Conservation (phyloP, 2,888 invertebrate genomes). For the Dynastes hyllus region DNA sequence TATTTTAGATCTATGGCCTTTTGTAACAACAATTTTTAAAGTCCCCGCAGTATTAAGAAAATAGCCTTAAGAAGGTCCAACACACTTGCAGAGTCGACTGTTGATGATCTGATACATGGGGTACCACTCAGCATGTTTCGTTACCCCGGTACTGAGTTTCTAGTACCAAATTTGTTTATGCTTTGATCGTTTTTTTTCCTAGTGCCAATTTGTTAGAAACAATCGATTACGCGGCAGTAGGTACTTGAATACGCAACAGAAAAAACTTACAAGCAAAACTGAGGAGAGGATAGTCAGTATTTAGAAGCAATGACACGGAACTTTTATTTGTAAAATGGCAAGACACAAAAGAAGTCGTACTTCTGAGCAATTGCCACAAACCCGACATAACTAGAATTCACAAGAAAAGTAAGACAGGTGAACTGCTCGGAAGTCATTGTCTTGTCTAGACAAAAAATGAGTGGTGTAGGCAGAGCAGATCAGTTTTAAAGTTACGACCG, state of each 20-base stretch:
- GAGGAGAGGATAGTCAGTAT: slow-evolving; percentile 53
- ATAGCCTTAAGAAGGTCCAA: too few relatives aligned
- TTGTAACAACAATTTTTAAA: too few relatives aligned
- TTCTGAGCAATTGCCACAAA: slow-evolving; percentile 61
- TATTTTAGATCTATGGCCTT: too few relatives aligned
- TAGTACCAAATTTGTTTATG: too few relatives aligned
- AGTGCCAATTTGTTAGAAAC: slow-evolving; percentile 53
- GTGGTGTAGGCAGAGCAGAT: slow-evolving; percentile 35
- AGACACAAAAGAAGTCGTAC: slow-evolving; percentile 61
- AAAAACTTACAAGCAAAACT: slow-evolving; percentile 33
- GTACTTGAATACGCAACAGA: slow-evolving; percentile 51
- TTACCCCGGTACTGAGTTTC: too few relatives aligned
- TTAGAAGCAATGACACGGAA: slow-evolving; percentile 55
- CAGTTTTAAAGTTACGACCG: slow-evolving; percentile 26
- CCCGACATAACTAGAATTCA: too few relatives aligned
- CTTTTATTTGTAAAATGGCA: slow-evolving; percentile 29
- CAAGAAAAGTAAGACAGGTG: background rate
- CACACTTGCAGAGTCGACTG: too few relatives aligned
- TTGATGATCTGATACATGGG: too few relatives aligned
- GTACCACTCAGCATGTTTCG: too few relatives aligned
- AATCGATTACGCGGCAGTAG: slow-evolving; percentile 55
- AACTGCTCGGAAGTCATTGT: slow-evolving; percentile 37
- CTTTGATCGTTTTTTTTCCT: slow-evolving; percentile 49
- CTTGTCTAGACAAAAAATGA: slow-evolving; percentile 40
- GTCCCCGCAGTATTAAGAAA: too few relatives aligned